phyloP scores from a whole-genome alignment of 2,113 vertebrate genomes.

The Hydropotes inermis region DNA sequence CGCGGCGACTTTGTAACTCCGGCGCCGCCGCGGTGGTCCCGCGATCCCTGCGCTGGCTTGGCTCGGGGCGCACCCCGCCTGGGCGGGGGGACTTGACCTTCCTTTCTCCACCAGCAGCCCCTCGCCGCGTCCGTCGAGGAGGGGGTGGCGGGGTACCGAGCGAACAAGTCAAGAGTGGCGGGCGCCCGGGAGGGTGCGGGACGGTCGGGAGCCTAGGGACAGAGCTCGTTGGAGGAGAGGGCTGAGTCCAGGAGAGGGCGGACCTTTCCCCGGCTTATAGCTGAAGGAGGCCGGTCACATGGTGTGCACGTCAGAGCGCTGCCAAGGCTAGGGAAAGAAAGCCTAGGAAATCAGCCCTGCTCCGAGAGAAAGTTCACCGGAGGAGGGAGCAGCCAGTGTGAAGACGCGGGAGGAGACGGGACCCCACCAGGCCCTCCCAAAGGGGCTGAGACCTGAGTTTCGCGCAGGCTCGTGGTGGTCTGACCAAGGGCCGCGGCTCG shows the following conservation, averaged over 20 bases:
- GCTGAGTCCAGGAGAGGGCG: constrained; percentile 88
- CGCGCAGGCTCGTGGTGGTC: not conserved
- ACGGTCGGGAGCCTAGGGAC: constrained; percentile 9
- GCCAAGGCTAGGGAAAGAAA: constrained; percentile 22
- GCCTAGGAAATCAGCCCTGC: constrained; percentile 20
- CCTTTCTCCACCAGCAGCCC: not conserved
- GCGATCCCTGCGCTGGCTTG: not conserved
- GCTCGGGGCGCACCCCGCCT: not conserved
- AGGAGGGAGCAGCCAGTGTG: constrained; percentile 35
- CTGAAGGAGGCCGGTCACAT: constrained; percentile 85
- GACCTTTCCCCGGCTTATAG: constrained; percentile 86
- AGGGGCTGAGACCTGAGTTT: not conserved
- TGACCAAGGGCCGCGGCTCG: fast-evolving
- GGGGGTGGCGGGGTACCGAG: constrained; percentile 22
- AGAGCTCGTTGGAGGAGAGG: constrained; percentile 79
- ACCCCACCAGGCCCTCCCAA: not conserved
- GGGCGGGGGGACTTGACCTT: not conserved
- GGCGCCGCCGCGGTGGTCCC: not conserved
- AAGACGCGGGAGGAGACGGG: not conserved
- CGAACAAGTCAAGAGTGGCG: not conserved
- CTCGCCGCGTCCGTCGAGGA: constrained; percentile 33
- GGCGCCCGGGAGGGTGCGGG: not conserved
- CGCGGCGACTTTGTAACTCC: constrained; percentile 30
- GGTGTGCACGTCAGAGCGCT: constrained; percentile 86
- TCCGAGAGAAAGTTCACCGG: constrained; percentile 16